Evolutionary conservation across 2,113 vertebrate species (phyloP), one percentile per base, ranked within the genome.

Genomic region (Campylomormyrus tamandua): DNA sequence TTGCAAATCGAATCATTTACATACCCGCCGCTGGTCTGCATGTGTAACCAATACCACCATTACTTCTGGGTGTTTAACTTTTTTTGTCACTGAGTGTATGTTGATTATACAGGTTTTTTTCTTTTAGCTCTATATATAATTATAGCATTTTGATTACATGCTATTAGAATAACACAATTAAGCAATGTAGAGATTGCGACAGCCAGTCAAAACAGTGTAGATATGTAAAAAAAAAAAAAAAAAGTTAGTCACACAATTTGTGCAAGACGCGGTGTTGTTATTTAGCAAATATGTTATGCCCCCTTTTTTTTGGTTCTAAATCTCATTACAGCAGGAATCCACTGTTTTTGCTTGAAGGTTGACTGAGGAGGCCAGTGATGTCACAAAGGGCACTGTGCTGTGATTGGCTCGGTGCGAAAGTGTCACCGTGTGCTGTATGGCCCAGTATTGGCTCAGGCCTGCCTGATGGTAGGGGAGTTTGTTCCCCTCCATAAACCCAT

Each of bases 401-500:
- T 80, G 66, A 90, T 90, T 90, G 86, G 90, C 39, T 88, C 17
- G 86, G 49, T 9, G 70, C 17, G 3, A 56, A 45, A 49, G 15
- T 35, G 45, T 58, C 24, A 49, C 39, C 74, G 11, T 35, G 77
- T 49, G 27, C 27, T 3, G 83, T 88, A 91, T 80, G 39, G 85
- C 49, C 52, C 66, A 39, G 87, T 90, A 56, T 49, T 66, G 45
- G 74, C 45, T 88, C 89, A 52, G 19, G 77, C 50, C 85, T 84
- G 45, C 83, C 45, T 80, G 45, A 83, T 83, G 58, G 66, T 80
- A 83, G 85, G 24, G 31, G 66, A 88, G 88, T 89, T 31, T 90
- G 90, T 90, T 88, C 87, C 88, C 77, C 70, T 24, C 83, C 21
- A 74, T 90, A 91, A 91, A 48, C 88, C 90, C 80, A 53, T 45